phyloP scores from a whole-genome alignment of 1,140 invertebrate genomes.

The Zaprionus nigranus region DNA sequence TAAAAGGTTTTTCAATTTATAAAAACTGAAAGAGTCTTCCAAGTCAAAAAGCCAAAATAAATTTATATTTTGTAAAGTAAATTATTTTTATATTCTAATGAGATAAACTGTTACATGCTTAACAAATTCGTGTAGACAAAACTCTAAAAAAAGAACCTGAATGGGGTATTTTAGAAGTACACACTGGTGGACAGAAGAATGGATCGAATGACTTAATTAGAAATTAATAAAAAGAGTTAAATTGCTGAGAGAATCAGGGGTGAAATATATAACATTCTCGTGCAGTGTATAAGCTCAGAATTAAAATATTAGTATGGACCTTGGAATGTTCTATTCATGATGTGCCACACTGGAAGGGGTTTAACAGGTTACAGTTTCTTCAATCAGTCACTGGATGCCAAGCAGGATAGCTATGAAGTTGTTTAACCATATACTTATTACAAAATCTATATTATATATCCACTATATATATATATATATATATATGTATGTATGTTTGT shows the following conservation, averaged over 20 bases:
- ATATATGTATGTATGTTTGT: conserved; percentile 8
- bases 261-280: background rate
- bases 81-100: too few relatives aligned
- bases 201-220: too few relatives aligned
- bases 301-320: background rate
- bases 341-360: background rate
- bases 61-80: background rate
- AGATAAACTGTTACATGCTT: too few relatives aligned
- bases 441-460: conserved; percentile 19
- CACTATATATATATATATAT: conserved; percentile 16
- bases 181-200: too few relatives aligned
- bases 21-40: background rate
- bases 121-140: too few relatives aligned
- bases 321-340: background rate
- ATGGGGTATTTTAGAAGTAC: too few relatives aligned
- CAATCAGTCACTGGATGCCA: conserved; percentile 2
- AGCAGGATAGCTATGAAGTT: conserved; percentile 1
- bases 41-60: background rate
- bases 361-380: background rate
- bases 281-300: too few relatives aligned
- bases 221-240: background rate
- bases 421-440: conserved; percentile 9
- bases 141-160: too few relatives aligned
- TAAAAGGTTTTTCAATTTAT: background rate
- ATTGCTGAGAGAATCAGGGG: background rate